phyloP scores from a whole-genome alignment of 2,888 invertebrate genomes.

The Elgonia sp. region DNA sequence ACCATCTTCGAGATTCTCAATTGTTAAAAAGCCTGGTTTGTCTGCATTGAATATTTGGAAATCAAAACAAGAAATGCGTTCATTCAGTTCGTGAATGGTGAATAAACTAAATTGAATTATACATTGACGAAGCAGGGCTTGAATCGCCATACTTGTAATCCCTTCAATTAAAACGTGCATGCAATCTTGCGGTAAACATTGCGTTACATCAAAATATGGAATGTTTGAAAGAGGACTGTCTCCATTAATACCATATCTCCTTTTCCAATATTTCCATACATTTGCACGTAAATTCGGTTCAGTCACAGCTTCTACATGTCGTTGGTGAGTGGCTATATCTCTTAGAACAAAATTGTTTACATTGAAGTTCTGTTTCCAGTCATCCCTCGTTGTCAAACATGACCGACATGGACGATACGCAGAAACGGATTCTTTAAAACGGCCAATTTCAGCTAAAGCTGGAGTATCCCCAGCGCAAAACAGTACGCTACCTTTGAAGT shows the following conservation, averaged over 20 bases:
- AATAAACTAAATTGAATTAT: too few relatives aligned
- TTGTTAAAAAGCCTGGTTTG: too few relatives aligned
- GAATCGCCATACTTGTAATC: not conserved
- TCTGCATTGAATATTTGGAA: too few relatives aligned
- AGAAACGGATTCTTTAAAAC: not conserved
- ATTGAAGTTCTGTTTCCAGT: conserved; percentile 6
- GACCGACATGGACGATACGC: not conserved
- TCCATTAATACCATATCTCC: not conserved
- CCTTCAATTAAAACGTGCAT: conserved; percentile 39
- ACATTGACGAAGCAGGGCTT: not conserved
- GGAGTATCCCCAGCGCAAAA: not conserved
- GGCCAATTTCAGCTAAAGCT: not conserved
- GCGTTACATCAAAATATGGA: conserved; percentile 2
- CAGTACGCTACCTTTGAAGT: not conserved
- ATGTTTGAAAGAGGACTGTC: not conserved
- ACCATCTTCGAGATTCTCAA: too few relatives aligned
- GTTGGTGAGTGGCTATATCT: not conserved
- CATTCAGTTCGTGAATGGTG: too few relatives aligned
- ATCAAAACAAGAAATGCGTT: too few relatives aligned
- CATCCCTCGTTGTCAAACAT: not conserved
- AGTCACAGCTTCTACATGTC: not conserved
- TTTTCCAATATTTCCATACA: not conserved
- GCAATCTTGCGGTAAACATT: conserved; percentile 30
- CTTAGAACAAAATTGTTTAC: not conserved
- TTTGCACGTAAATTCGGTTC: not conserved